Base-by-base conservation (phyloP, 1,140 invertebrate genomes). In the Neocloeon triangulifer region DNA sequence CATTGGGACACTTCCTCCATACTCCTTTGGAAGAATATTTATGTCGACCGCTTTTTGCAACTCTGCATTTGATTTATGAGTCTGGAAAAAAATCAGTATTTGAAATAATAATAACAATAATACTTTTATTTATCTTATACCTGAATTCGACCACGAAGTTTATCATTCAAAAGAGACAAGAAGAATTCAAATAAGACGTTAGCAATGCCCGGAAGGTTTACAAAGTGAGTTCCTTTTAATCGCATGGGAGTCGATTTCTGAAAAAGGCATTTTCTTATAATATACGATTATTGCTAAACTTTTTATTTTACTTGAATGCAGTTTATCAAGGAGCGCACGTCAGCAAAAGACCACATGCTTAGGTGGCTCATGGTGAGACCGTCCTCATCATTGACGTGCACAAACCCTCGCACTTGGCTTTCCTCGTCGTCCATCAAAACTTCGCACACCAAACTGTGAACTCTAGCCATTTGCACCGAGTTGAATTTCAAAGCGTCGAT, bases 161-260 rank as follows among this genome's bases (percentile, higher is more conserved):
- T 88, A 21, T 80, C 76, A 38, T 66, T 81, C 1, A 86, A 59
- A 30, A 85, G 53, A 4, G 70, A 71, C 2, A 79, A 61, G 2
- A 64, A 66, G 45, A 85, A 72, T 43, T 81, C 77, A 31, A 84
- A 71, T 37, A 85, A 59, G 43, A 74, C 71, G 1, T 66, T 64
- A 2, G 75, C 75, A 40, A 66, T 73, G 29, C 63, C 58, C 0
- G 78, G 77, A 30, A 84, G 71, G 45, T 85, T 82, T 14, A 85
- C 56, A 38, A 84, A 76, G 44, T 85, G 78, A 1, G 80, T 75
- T 39, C 73, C 59, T 46, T 85, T 85, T 47, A 84, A 78, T 9
- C 79, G 59, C 64, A 84, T 78, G 1, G 81, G 81, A n/a, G 77
- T 73, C 1, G 77, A 78, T 49, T 77, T 80, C 72, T 79, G 55